phyloP scores from a whole-genome alignment of 2,113 vertebrate species.

The Grallaria varia region DNA sequence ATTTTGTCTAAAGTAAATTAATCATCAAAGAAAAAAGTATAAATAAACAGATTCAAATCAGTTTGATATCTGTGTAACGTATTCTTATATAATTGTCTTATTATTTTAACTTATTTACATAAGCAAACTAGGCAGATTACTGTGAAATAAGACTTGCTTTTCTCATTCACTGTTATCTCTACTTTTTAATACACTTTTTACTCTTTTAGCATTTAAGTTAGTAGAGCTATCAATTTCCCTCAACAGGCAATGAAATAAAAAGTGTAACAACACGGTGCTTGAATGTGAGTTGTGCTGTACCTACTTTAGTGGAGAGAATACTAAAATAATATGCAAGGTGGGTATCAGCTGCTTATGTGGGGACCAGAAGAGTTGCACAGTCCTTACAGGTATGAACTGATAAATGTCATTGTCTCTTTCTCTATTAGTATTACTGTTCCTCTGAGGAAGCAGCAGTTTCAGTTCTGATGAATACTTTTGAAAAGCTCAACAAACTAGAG shows the following conservation, averaged over 20 bases:
- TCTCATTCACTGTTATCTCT: not conserved
- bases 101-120: not conserved
- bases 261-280: not conserved
- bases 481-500: not conserved
- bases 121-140: not conserved
- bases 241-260: not conserved
- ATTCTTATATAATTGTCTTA: not conserved
- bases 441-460: not conserved
- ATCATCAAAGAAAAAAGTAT: not conserved
- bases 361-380: not conserved
- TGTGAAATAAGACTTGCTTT: not conserved
- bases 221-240: not conserved
- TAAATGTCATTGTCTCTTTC: not conserved
- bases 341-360: not conserved
- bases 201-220: not conserved
- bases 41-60: not conserved
- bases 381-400: not conserved
- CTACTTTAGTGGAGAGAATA: not conserved
- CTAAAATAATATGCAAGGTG: not conserved
- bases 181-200: not conserved
- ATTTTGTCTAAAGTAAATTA: not conserved
- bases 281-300: not conserved
- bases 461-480: not conserved
- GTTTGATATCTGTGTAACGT: not conserved
- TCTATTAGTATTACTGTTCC: not conserved